Evolutionary conservation across 1,140 invertebrate genomes (phyloP).

Genomic region (Ridgeia piscesae): DNA sequence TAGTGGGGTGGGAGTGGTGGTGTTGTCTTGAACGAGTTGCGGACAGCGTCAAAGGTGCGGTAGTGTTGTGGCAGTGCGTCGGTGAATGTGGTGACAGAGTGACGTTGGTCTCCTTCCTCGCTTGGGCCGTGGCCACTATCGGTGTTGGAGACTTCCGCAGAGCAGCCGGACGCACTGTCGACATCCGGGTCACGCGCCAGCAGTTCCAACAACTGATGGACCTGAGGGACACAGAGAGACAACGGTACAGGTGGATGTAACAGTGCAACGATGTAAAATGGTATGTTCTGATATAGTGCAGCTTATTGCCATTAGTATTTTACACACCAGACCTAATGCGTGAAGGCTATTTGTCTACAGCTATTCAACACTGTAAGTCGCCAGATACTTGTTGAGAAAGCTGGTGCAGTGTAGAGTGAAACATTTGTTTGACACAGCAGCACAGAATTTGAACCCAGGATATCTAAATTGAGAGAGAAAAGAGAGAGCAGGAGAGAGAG

Average conservation of each 20-base stretch:
- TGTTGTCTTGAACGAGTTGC: background rate
- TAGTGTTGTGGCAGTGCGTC: background rate
- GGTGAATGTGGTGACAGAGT: background rate
- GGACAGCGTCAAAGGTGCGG: background rate
- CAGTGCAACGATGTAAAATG: no score
- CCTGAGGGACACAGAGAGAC: background rate
- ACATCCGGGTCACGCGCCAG: constrained; percentile 1
- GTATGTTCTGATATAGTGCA: no score
- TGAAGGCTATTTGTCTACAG: no score
- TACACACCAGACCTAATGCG: no score
- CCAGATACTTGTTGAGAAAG: no score
- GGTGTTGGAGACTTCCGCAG: constrained; percentile 8
- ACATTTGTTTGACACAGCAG: no score
- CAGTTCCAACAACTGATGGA: background rate
- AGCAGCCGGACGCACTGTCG: constrained; percentile 14
- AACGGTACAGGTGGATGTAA: background rate
- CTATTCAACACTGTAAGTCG: no score
- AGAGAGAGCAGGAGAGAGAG: no score
- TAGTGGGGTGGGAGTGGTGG: background rate
- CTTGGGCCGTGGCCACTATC: constrained; percentile 7
- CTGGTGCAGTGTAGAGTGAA: no score
- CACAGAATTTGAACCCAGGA: no score
- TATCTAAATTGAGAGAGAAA: no score
- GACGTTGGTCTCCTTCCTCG: constrained; percentile 8
- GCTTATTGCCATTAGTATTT: no score